Conservation (phyloP, 2,113 vertebrate genomes). For the Lasiurus borealis region DNA sequence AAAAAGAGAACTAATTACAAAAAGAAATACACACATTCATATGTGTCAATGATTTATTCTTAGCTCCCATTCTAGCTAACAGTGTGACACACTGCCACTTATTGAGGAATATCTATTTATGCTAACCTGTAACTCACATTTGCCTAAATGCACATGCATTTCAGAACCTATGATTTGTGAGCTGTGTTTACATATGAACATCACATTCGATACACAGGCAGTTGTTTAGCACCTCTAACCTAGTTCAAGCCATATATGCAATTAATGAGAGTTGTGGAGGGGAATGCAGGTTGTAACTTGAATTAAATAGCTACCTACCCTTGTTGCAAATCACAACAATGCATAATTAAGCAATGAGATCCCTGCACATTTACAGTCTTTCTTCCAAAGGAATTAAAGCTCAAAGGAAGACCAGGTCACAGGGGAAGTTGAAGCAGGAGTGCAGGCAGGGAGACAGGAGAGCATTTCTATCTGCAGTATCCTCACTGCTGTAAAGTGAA, state of each 20-base stretch:
- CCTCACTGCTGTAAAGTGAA: neutral
- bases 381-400: neutral
- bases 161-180: constrained; percentile 78
- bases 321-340: constrained; percentile 59
- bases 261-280: constrained; percentile 58
- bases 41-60: constrained; percentile 83
- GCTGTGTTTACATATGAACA: constrained; percentile 73
- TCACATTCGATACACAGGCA: constrained; percentile 74
- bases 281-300: constrained; percentile 2
- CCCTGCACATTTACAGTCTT: neutral
- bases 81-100: constrained; percentile 76
- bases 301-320: constrained; percentile 61
- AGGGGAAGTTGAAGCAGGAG: neutral
- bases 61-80: constrained; percentile 79
- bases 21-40: constrained; percentile 73
- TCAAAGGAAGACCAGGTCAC: neutral
- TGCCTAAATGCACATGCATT: constrained; percentile 83
- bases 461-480: neutral
- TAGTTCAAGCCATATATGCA: constrained; percentile 75
- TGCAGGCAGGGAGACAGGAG: rapidly evolving
- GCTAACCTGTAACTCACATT: constrained; percentile 83
- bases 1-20: constrained; percentile 85
- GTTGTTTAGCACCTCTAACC: constrained; percentile 81
- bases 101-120: constrained; percentile 83
- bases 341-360: constrained; percentile 52